Evolutionary conservation across 1,140 invertebrate genomes (phyloP).

Genomic region (Macrosteles quadrilineatus): DNA sequence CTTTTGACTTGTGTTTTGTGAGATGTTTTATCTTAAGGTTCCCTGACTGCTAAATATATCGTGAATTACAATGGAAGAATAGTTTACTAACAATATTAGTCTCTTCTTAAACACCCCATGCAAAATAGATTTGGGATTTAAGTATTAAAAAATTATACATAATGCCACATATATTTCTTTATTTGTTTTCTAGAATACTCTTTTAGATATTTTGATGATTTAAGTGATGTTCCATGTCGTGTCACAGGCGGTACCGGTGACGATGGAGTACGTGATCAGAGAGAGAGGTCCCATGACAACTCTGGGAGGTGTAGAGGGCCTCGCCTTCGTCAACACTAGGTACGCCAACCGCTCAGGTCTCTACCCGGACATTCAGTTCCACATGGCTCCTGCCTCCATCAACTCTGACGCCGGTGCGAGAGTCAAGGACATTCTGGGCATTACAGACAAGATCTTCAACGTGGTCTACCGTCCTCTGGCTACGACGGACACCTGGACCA

Average conservation of each 20-base stretch:
- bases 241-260: slow-evolving; percentile 70
- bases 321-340: slow-evolving; percentile 81
- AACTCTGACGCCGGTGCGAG: slow-evolving; percentile 75
- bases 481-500: slow-evolving; percentile 77
- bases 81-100: no score
- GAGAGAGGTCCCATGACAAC: slow-evolving; percentile 82
- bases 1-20: no score
- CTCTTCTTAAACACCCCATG: no score
- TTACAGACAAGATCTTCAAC: slow-evolving; percentile 80
- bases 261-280: slow-evolving; percentile 75
- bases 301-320: slow-evolving; percentile 79
- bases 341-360: slow-evolving; percentile 70
- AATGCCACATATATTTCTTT: no score
- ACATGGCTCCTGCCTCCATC: slow-evolving; percentile 83
- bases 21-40: no score
- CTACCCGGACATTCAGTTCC: slow-evolving; percentile 84
- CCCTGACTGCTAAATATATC: no score
- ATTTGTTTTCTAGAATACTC: no score
- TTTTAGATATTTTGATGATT: no score
- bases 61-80: no score
- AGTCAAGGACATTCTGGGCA: slow-evolving; percentile 74
- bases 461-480: slow-evolving; percentile 74
- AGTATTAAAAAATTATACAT: no score
- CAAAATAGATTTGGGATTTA: no score
- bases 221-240: no score